Base-by-base conservation (phyloP, 2,888 invertebrate species). In the Torymus texanus region DNA sequence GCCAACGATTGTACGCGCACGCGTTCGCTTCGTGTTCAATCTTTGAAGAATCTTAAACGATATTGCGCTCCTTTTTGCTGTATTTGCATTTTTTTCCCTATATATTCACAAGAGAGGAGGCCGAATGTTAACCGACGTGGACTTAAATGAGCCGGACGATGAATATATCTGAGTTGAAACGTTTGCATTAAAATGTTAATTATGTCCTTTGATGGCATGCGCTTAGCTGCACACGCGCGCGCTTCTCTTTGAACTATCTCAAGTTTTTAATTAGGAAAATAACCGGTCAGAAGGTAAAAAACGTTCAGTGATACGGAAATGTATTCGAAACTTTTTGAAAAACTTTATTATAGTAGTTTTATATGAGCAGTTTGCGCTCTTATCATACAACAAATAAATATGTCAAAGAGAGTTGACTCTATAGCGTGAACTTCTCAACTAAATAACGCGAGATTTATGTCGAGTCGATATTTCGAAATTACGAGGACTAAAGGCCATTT, bases 21-120 rank as follows among this genome's bases (percentile, higher is more conserved):
- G 58, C 21, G 41, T 50, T 18, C 55, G 16, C 41, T 77, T 62
- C 73, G 72, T 72, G 78, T 74, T 74, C 59, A 73, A 78, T 78
- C 73, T 78, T 68, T 16, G 13, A 59, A 21, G 51, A 56, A 78
- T 78, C 73, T 73, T 41, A 24, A 16, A 18, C 14, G 50, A 65
- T 41, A 41, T 41, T 41, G 41, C 41, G 24, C 21, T 55, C 13
- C 50, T 10, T 41, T 50, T 24, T 13, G 55, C 12, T 67, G 62
- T 68, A 41, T 67, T 21, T 41, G 8, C 41, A 41, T 41, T 41
- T 41, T 41, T 41, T 3, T 29, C 1, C 41, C 41, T 41, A 41
- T 41, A 8, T 5, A 29, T 29, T 18, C 41, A 12, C 63, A 16
- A 41, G 18, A 55, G 4, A n/a, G 11, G 4, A n/a, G 11, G 16